Evolutionary conservation across 2,888 invertebrate genomes (phyloP).

Genomic region (Oligia strigilis): DNA sequence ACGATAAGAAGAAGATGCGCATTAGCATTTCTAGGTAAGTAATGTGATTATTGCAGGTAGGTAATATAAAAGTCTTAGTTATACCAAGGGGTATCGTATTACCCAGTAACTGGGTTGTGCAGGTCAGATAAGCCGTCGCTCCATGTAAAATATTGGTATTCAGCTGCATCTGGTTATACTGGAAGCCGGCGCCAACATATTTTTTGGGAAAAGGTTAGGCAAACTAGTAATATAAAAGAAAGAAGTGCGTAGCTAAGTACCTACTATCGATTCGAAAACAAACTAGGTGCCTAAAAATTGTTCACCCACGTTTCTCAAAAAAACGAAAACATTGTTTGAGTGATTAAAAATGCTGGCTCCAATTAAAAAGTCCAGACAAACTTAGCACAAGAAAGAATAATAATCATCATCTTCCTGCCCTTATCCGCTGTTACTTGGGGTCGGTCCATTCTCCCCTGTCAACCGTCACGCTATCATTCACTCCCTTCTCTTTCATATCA

Average conservation of each 20-base stretch:
- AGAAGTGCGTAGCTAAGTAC: background rate
- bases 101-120: background rate
- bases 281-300: background rate
- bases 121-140: background rate
- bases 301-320: background rate
- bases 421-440: too few species aligned
- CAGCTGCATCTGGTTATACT: background rate
- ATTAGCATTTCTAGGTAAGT: background rate
- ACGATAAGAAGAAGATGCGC: background rate
- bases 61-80: background rate
- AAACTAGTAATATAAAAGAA: background rate
- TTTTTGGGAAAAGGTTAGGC: background rate
- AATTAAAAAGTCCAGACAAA: background rate
- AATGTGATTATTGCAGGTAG: background rate
- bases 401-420: too few species aligned
- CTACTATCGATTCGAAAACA: background rate
- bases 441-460: too few species aligned
- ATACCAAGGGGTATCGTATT: background rate
- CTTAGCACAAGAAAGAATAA: background rate
- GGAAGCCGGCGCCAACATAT: background rate
- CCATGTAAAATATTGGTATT: background rate
- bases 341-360: background rate
- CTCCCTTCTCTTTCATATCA: too few species aligned
- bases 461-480: too few species aligned
- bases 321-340: background rate